Evolutionary conservation across 2,888 invertebrate species (phyloP), one percentile per base, ranked within the genome.

Genomic region (Pherbina coryleti): DNA sequence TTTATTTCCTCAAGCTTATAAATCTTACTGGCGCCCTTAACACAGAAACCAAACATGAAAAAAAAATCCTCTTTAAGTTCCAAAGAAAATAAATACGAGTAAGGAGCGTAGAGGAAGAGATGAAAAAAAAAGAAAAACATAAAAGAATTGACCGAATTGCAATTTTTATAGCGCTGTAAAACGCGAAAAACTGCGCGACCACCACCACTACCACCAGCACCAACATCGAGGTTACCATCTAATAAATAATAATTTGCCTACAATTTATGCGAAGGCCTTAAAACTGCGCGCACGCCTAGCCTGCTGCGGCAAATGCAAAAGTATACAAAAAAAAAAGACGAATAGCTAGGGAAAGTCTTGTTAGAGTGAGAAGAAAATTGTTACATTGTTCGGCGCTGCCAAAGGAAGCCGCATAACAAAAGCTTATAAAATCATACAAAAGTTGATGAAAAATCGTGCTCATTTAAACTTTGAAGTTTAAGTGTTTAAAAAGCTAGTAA

Each of bases 1-100:
- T 86, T 86, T 86, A 86, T 86, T 84, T 82, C 76, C 78, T 66
- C 49, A 72, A 49, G 73, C 75, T 44, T 69, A 79, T 79, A 76
- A 79, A 79, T 79, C 79, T 77, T 75, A 55, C 28, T 77, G 78
- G 78, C 76, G 79, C 77, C 78, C 31, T 69, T 31, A 22, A 60
- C 57, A 28, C 22, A 11, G 25, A 4, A 9, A 28, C 5, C 57
- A 3, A 25, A 28, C 25, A 60, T 22, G 19, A n/a, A 34, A 67
- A 31, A n/a, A 37, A 17, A 44, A 11, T 44, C 44, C 14, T 44
- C 44, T 44, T 11, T 11, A 11, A 11, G 44, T 44, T 44, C 2
- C 37, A 66, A 31, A n/a, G 19, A 44, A 34, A 67, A 31, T 19
- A n/a, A 31, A 28, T 11, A 64, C 31, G 31, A 22, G 7, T n/a